Evolutionary conservation across 2,113 vertebrate genomes (phyloP).

Genomic region (Solea senegalensis): DNA sequence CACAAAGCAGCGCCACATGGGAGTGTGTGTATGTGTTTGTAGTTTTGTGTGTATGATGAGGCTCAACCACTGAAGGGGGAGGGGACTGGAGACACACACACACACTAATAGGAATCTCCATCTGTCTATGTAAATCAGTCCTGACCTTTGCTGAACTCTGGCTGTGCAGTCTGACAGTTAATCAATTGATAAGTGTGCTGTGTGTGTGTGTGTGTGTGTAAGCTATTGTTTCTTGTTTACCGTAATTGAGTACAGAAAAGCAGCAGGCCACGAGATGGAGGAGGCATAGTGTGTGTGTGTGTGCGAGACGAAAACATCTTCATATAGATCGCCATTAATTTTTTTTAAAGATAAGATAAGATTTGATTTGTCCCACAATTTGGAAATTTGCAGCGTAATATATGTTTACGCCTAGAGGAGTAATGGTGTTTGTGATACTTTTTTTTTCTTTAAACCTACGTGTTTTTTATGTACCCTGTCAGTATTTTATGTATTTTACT

Average conservation of each 20-base stretch:
- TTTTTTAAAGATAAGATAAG: no score
- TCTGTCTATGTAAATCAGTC: conserved; percentile 80
- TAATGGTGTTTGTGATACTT: background rate
- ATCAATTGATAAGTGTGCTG: conserved; percentile 75
- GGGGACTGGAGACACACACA: conserved; percentile 9
- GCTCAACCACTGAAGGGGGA: conserved; percentile 15
- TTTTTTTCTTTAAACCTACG: no score
- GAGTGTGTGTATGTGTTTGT: conserved; percentile 22
- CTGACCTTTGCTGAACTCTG: conserved; percentile 75
- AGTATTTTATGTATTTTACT: no score
- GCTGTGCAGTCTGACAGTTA: conserved; percentile 77
- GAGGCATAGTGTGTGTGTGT: background rate
- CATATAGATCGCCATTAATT: no score
- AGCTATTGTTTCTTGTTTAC: conserved; percentile 44
- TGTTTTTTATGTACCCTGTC: no score
- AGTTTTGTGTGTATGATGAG: conserved; percentile 3
- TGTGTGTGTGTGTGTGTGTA: conserved; percentile 21
- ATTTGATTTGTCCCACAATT: no score
- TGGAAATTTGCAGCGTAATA: background rate
- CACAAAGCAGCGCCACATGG: conserved; percentile 49
- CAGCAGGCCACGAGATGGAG: conserved; percentile 26
- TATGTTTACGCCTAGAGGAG: background rate
- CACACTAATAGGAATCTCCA: conserved; percentile 70
- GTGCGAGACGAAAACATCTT: background rate
- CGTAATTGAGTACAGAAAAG: conserved; percentile 47